Evolutionary conservation across 2,797 vertebrate species (phyloP).

Genomic region (Kryptolebias ocellatus): DNA sequence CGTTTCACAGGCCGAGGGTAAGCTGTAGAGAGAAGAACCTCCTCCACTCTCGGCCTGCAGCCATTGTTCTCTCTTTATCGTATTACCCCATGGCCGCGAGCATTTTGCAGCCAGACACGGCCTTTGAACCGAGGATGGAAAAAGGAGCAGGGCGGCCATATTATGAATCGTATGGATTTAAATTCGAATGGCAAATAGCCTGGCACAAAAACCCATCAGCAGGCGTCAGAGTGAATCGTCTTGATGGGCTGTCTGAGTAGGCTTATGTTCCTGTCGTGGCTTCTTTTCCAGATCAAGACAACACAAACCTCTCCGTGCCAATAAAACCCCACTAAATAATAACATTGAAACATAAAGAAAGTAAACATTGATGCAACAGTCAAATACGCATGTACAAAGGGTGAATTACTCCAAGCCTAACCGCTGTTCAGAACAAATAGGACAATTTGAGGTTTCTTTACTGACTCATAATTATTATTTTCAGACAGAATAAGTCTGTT

Average conservation of each 20-base stretch:
- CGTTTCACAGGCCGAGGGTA: slow-evolving; percentile 40
- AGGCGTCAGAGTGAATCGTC: slow-evolving; percentile 28
- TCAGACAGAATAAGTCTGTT: slow-evolving; percentile 38
- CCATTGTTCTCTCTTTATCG: slow-evolving; percentile 72
- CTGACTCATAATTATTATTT: slow-evolving; percentile 50
- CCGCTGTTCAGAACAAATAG: slow-evolving; percentile 63
- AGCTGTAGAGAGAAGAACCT: slow-evolving; percentile 39
- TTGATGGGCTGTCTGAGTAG: slow-evolving; percentile 37
- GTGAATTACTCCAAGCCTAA: slow-evolving; percentile 53
- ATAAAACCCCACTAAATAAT: slow-evolving; percentile 1
- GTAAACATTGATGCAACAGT: slow-evolving; percentile 2
- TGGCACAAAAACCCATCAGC: slow-evolving; percentile 45
- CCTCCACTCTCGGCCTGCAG: slow-evolving; percentile 30
- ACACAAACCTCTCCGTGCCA: not conserved
- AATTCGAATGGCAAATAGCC: slow-evolving; percentile 64
- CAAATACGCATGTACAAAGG: slow-evolving; percentile 38
- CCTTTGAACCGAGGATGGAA: slow-evolving; percentile 67
- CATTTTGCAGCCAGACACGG: slow-evolving; percentile 60
- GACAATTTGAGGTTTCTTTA: slow-evolving; percentile 55
- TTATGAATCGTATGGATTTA: slow-evolving; percentile 70
- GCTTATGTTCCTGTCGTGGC: slow-evolving; percentile 20
- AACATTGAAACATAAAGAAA: slow-evolving; percentile 18
- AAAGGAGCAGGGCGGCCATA: slow-evolving; percentile 48
- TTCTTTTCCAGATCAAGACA: slow-evolving; percentile 23
- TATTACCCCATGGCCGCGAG: slow-evolving; percentile 75